Percentiles rank a stretch among this genome's conserved stretches.
Conservation (phyloP, 2,113 vertebrate species). For the Centropus bengalensis region DNA sequence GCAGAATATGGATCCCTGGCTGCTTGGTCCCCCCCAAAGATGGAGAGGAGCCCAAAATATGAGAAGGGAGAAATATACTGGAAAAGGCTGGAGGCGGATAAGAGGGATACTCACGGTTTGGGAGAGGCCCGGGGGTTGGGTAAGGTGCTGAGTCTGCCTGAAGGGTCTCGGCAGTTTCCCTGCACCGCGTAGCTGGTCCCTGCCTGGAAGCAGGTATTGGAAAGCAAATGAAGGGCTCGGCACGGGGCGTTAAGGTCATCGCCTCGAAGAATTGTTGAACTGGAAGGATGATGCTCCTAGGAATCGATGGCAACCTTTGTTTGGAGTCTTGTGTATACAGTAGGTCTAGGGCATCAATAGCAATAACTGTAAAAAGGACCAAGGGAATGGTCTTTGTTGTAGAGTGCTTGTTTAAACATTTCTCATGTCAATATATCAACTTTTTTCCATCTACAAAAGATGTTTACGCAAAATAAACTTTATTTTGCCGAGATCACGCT, state of each 20-base stretch:
- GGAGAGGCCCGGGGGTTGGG: neutral
- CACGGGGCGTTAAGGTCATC: neutral
- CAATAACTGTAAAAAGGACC: neutral
- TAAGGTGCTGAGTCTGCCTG: neutral
- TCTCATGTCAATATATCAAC: neutral
- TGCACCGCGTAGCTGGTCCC: neutral
- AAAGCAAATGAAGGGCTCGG: slow-evolving; percentile 26
- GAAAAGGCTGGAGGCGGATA: neutral
- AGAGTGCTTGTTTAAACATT: neutral
- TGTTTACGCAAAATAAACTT: slow-evolving; percentile 11
- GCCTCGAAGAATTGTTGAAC: neutral
- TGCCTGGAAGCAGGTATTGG: neutral
- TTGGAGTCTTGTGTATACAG: neutral
- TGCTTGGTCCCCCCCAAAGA: neutral
- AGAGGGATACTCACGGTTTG: neutral
- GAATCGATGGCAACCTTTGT: slow-evolving; percentile 52
- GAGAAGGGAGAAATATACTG: neutral
- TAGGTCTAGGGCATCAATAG: neutral
- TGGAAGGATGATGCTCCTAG: neutral
- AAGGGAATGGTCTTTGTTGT: neutral
- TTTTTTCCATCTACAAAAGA: neutral
- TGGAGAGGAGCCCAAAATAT: slow-evolving; percentile 9
- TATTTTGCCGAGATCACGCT: neutral
- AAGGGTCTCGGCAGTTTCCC: neutral
- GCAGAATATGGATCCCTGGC: slow-evolving; percentile 38